Conservation (phyloP, 1,140 invertebrate genomes). For the Cherax quadricarinatus region DNA sequence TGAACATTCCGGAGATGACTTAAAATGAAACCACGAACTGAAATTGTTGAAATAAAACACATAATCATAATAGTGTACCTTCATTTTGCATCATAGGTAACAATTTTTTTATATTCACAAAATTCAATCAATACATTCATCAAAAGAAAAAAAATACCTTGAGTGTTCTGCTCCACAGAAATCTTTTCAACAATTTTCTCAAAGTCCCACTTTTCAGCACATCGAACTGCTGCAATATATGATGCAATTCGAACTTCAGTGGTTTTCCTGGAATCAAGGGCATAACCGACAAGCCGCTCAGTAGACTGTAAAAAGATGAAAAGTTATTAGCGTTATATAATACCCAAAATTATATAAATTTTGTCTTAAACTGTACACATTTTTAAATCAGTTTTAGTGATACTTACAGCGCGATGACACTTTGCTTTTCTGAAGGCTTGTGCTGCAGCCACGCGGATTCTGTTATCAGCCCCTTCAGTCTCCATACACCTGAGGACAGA, state of each 20-base stretch:
- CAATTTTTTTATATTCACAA: too few species aligned
- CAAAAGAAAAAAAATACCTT: constrained; percentile 13
- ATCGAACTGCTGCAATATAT: constrained; percentile 47
- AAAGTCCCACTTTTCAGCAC: constrained; percentile 28
- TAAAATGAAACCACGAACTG: constrained; percentile 59
- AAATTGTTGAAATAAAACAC: constrained; percentile 3
- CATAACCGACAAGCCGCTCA: constrained; percentile 8
- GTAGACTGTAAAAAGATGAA: background rate
- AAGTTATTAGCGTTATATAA: background rate
- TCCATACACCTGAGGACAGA: constrained; percentile 21
- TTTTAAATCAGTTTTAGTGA: too few species aligned
- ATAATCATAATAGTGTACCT: background rate
- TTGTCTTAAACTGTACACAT: too few species aligned
- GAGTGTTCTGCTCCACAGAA: constrained; percentile 49
- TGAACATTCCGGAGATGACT: constrained; percentile 50
- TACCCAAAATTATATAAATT: background rate
- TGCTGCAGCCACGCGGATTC: constrained; percentile 46
- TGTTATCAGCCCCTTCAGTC: constrained; percentile 18
- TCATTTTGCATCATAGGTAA: too few species aligned
- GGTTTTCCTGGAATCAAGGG: background rate
- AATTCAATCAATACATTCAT: too few species aligned
- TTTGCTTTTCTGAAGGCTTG: constrained; percentile 57
- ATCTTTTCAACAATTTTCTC: constrained; percentile 41
- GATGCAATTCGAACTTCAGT: constrained; percentile 54
- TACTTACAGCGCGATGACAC: constrained; percentile 42